Evolutionary conservation across 2,113 vertebrate genomes (phyloP), one percentile per base, ranked within the genome.

Genomic region (human): DNA sequence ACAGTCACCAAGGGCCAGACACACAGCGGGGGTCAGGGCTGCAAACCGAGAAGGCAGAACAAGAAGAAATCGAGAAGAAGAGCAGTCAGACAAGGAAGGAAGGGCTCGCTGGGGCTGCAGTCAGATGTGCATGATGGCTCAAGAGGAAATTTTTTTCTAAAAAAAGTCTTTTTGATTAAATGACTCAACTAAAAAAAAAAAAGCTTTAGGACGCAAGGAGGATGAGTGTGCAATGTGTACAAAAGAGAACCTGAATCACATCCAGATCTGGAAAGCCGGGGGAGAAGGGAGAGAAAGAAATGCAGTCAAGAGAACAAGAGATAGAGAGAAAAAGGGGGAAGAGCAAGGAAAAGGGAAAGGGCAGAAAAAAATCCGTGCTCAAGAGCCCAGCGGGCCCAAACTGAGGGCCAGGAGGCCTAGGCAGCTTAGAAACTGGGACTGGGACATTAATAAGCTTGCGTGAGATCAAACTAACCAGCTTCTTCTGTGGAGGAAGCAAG

Each of bases 381-480:
- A 96, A 92, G 95, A 91, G 88, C 92, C 97, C 97, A 55, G 64
- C 45, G 76, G 97, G 96, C 94, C 95, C 88, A 27, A 92, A 96
- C 92, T 95, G 72, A 95, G 25, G 79, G 93, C 97, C 95, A 66
- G 0, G 94, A 93, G 93, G 98, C 94, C 45, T 10, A 27, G 72
- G 78, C 38, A 73, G 91, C 70, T 98, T 30, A 98, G 97, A 90
- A 85, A 75, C 91, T 8, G 83, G 90, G 91, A 38, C 25, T 4
- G 72, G 94, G 95, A 85, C 85, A 78, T 66, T 32, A 85, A 40
- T n/a, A 89, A 97, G 93, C 95, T 92, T 70, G 94, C 89, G 4
- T 68, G 94, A 97, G 96, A 98, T 98, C 98, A 97, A 93, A 99
- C 98, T 99, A 98, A 99, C 98, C 99, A 99, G 98, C 98, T 99